Conservation (phyloP, 2,888 invertebrate species). For the Seira musarum region DNA sequence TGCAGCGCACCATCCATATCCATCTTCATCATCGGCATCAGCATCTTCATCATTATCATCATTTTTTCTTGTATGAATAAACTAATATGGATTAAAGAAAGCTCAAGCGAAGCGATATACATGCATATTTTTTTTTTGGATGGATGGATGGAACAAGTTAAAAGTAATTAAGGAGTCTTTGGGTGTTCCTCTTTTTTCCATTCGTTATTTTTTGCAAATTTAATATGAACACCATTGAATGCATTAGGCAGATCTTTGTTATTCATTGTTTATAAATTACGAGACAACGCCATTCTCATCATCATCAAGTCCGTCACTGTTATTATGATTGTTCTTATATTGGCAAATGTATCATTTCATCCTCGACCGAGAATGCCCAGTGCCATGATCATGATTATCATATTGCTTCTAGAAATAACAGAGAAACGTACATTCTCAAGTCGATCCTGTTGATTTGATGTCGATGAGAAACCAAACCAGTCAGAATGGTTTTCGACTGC, state of each 20-base stretch:
- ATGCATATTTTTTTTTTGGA: neutral
- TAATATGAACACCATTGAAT: constrained; percentile 46
- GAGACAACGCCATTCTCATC: constrained; percentile 25
- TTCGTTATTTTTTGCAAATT: constrained; percentile 39
- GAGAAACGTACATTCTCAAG: neutral
- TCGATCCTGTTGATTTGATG: neutral
- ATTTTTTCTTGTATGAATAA: neutral
- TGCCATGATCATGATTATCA: neutral
- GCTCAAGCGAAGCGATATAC: neutral
- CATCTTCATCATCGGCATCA: too few relatives aligned
- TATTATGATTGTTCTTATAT: constrained; percentile 1
- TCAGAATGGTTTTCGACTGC: neutral
- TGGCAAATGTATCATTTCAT: too few relatives aligned
- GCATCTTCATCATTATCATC: neutral
- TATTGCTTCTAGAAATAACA: neutral
- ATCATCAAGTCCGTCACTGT: constrained; percentile 19
- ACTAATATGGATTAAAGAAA: constrained; percentile 1
- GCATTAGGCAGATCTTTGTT: constrained; percentile 18
- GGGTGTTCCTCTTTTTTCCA: constrained; percentile 51
- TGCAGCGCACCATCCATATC: neutral
- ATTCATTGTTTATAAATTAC: constrained; percentile 51
- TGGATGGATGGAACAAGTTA: constrained; percentile 37
- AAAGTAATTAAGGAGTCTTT: constrained; percentile 55
- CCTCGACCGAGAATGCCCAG: too few relatives aligned
- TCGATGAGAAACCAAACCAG: neutral